phyloP scores from a whole-genome alignment of 2,113 vertebrate species.

The Nothocercus nigrocapillus region DNA sequence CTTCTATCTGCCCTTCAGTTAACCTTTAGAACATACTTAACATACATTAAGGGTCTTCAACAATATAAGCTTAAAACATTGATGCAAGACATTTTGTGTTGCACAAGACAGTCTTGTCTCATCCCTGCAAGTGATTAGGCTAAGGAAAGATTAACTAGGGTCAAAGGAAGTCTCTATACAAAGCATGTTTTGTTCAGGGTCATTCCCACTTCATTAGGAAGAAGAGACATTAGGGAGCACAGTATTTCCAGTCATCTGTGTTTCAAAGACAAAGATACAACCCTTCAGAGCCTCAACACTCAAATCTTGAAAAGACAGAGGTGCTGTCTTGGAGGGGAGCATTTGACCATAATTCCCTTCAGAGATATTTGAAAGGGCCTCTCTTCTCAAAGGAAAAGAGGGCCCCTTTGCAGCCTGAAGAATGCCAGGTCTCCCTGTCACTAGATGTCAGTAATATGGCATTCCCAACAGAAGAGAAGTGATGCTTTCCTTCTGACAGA shows the following conservation, averaged over 20 bases:
- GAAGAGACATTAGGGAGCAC: background rate
- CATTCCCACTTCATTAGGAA: background rate
- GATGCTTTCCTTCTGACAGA: conserved; percentile 17
- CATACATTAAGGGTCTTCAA: background rate
- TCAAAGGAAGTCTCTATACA: conserved; percentile 8
- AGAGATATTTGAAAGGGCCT: background rate
- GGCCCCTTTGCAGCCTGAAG: background rate
- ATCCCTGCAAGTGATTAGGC: background rate
- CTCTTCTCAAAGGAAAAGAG: background rate
- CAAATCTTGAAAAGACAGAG: background rate
- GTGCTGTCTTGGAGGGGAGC: background rate
- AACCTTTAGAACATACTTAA: background rate
- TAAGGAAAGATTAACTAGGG: background rate
- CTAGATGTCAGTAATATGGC: conserved; percentile 57
- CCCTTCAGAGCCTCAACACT: background rate
- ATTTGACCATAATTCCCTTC: background rate
- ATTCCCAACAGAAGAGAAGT: background rate
- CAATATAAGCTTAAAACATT: background rate
- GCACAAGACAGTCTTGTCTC: background rate
- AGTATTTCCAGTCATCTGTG: background rate
- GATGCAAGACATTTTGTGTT: background rate
- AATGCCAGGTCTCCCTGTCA: background rate
- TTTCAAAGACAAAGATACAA: background rate
- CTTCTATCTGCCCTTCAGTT: background rate
- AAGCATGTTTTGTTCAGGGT: background rate